Percentiles rank a stretch among this genome's conserved stretches.
Conservation (phyloP, 1,140 invertebrate species). For the Anagrus nilaparvatae region DNA sequence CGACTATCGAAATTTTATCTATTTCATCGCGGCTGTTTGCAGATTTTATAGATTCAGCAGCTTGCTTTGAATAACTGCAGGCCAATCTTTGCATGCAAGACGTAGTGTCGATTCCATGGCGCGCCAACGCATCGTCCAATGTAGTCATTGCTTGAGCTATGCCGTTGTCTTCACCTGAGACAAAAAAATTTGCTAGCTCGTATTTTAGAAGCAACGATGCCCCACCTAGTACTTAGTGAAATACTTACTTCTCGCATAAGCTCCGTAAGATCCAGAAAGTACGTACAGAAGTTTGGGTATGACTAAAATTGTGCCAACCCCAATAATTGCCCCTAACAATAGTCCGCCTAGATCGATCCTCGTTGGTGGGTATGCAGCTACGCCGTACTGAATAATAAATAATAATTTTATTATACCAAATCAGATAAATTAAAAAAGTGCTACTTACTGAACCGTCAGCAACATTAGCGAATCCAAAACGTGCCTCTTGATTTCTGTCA, state of each 20-base stretch:
- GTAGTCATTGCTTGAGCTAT: constrained; percentile 54
- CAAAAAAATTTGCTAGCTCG: background rate
- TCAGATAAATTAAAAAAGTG: background rate
- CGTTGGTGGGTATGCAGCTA: constrained; percentile 52
- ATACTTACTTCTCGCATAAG: constrained; percentile 57
- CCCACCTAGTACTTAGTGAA: background rate
- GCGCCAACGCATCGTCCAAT: constrained; percentile 59
- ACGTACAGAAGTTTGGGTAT: constrained; percentile 66
- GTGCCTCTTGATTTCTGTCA: constrained; percentile 33
- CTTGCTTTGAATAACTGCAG: constrained; percentile 63
- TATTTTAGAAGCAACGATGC: background rate
- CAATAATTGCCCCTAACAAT: constrained; percentile 63
- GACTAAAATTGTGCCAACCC: constrained; percentile 65
- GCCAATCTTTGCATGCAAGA: constrained; percentile 68
- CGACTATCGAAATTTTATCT: constrained; percentile 51
- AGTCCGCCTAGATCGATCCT: constrained; percentile 75
- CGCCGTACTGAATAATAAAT: constrained; percentile 31
- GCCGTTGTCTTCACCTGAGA: constrained; percentile 55
- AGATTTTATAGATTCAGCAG: constrained; percentile 31
- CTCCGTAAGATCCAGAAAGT: constrained; percentile 56
- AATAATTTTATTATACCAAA: background rate
- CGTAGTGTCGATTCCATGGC: constrained; percentile 67
- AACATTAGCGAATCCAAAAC: constrained; percentile 37
- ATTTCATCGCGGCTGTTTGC: constrained; percentile 40
- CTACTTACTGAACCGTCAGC: constrained; percentile 18